phyloP scores from a whole-genome alignment of 1,140 invertebrate genomes.

The Halictus rubicundus region DNA sequence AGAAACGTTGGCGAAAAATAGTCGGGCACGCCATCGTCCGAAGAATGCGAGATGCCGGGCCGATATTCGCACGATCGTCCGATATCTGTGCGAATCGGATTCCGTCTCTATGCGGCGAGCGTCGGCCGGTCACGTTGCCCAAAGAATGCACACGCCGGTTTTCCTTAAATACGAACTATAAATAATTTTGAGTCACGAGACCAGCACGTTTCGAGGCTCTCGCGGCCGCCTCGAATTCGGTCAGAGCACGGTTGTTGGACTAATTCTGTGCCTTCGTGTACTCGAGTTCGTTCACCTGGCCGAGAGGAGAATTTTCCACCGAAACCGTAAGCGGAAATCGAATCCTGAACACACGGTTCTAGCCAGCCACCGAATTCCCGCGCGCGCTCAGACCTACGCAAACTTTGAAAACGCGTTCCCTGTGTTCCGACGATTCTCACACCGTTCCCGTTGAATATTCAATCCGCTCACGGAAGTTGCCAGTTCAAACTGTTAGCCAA shows the following conservation, averaged over 20 bases:
- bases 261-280: conserved; percentile 71
- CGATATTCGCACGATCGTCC: conserved; percentile 9
- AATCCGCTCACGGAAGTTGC: no score
- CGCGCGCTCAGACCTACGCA: no score
- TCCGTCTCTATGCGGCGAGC: not conserved
- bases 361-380: not conserved
- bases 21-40: no score
- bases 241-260: conserved; percentile 65
- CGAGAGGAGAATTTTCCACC: conserved; percentile 48
- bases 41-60: not conserved
- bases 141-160: conserved; percentile 30
- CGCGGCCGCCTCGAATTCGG: conserved; percentile 62
- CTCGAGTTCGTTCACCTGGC: conserved; percentile 72
- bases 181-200: conserved; percentile 70
- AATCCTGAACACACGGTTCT: not conserved
- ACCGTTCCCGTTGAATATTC: not conserved
- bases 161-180: conserved; percentile 65
- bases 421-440: no score
- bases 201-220: conserved; percentile 59
- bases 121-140: not conserved
- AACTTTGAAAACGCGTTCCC: not conserved
- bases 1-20: not conserved
- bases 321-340: conserved; percentile 27
- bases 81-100: not conserved
- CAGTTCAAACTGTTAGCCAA: not conserved